Evolutionary conservation across 2,888 invertebrate genomes (phyloP), one percentile per base, ranked within the genome.

Genomic region (Neoaliturus tenellus): DNA sequence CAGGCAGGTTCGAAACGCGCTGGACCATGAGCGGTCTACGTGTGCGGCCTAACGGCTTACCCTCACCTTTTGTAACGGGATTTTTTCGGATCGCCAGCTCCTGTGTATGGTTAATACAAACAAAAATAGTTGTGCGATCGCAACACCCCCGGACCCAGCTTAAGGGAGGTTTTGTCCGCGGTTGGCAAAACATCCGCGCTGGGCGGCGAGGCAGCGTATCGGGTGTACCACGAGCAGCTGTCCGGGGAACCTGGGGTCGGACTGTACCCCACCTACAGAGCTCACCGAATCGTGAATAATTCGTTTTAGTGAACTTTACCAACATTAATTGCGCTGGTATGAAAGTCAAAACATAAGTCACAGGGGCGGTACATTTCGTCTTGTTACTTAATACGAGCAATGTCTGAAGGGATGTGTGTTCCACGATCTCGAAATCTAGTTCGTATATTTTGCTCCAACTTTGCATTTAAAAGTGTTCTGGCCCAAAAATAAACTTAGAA

Each of bases 31-130:
- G 6, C 48, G 17, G 71, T 1, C 73, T n/a, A 25, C 73, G 71
- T 71, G 71, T 71, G 71, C 71, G 71, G 71, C 71, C 71, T 71
- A 71, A 71, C 71, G 41, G 71, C 71, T 71, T 71, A 71, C 71
- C 71, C 41, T 71, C 71, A 71, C 71, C 71, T 71, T 71, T 71
- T 71, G 41, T 39, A 71, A 71, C 28, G 41, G 41, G 71, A 71
- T 71, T 71, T 41, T 71, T 71, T 35, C 71, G 71, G 71, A 71
- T 71, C 71, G 71, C 71, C 71, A 71, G 71, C 41, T 71, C 71
- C 71, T 39, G 71, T 71, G 71, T 71, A 71, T 33, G n/a, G 67
- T 23, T 71, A 71, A 71, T 35, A 41, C 71, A 71, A 71, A 71
- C 71, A 71, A 71, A 71, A 71, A 71, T 41, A 71, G 71, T 71